Percentiles rank a stretch among this genome's conserved stretches.
Conservation (phyloP, 1,140 invertebrate genomes). For the Sogatella furcifera region DNA sequence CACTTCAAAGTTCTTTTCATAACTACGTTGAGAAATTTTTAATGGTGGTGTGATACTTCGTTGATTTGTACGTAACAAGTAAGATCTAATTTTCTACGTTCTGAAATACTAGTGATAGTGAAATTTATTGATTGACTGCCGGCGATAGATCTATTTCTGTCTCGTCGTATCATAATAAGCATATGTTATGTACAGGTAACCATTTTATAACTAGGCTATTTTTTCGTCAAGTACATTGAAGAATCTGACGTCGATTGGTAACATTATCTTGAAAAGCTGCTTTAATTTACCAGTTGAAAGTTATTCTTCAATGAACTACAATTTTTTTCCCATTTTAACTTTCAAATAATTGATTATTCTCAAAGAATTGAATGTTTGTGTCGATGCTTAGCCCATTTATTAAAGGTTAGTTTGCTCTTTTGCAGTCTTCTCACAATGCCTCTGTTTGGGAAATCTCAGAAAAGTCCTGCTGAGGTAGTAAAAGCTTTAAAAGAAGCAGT, state of each 20-base stretch:
- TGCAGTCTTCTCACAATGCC: conserved; percentile 52
- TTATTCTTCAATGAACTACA: background rate
- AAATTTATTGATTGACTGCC: no score
- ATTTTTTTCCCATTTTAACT: background rate
- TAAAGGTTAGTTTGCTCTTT: background rate
- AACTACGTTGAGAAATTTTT: background rate
- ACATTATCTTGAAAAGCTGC: background rate
- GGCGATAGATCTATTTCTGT: background rate
- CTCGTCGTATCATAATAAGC: background rate
- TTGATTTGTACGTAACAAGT: background rate
- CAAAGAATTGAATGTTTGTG: background rate
- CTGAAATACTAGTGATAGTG: background rate
- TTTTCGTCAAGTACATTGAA: background rate
- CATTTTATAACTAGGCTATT: background rate
- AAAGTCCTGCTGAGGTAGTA: conserved; percentile 89
- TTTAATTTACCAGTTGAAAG: background rate
- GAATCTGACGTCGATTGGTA: background rate
- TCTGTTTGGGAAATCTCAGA: conserved; percentile 94
- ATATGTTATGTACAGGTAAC: background rate
- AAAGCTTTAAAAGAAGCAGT: conserved; percentile 94
- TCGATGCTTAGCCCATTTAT: background rate
- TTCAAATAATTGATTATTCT: background rate
- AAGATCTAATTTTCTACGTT: background rate
- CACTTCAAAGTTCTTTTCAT: no score
- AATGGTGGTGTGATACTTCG: conserved; percentile 3